Evolutionary conservation across 2,113 vertebrate genomes (phyloP).

Genomic region (Orientallactaga bullata): DNA sequence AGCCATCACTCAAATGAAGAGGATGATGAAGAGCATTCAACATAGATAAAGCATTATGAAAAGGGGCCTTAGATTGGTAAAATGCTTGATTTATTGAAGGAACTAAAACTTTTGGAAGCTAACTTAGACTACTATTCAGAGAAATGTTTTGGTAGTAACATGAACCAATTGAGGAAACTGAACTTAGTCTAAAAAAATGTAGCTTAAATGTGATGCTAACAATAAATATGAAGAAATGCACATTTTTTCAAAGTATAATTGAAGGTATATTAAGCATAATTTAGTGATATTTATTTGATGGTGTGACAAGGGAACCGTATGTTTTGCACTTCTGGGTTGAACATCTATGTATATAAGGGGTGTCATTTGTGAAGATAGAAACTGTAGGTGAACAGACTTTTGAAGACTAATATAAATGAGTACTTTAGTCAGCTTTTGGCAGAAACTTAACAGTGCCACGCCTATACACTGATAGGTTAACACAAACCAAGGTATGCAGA

Average conservation of each 20-base stretch:
- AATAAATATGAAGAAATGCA: background rate
- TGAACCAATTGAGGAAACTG: background rate
- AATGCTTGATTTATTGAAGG: background rate
- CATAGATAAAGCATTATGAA: background rate
- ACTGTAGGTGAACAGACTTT: background rate
- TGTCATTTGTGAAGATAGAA: background rate
- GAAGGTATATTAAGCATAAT: background rate
- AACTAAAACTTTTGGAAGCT: background rate
- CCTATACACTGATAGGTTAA: background rate
- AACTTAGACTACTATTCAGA: background rate
- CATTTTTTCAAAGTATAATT: slow-evolving; percentile 2
- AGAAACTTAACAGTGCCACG: background rate
- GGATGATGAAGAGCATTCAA: background rate
- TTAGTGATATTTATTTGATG: background rate
- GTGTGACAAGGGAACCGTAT: background rate
- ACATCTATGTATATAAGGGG: background rate
- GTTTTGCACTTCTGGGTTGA: background rate
- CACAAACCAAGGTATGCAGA: background rate
- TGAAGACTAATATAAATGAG: background rate
- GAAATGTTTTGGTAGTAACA: background rate
- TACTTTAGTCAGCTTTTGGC: background rate
- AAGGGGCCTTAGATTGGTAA: background rate
- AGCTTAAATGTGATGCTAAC: background rate
- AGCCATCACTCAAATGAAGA: background rate
- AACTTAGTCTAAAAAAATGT: background rate